Base-by-base conservation (phyloP, 2,797 vertebrate species). In the Siniperca scherzeri region DNA sequence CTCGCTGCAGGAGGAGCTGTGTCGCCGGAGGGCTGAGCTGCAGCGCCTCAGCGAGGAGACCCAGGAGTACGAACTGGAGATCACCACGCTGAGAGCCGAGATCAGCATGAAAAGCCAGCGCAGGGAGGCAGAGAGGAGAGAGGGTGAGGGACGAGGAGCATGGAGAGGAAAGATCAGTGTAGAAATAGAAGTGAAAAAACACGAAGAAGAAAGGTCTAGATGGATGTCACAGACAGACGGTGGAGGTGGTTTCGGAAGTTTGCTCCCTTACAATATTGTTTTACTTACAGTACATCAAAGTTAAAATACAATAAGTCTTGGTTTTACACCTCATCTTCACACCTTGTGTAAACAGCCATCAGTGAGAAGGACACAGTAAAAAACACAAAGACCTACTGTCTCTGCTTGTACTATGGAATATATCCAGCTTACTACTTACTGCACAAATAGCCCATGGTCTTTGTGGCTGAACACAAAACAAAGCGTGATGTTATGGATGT, bases 31-130 rank as follows among this genome's bases (percentile, higher is more conserved):
- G 64, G 96, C 94, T 0, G 96, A 97, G 88, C 95, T 98, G 21
- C 93, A 95, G 27, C 93, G 95, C 16, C 93, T 97, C 81, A 96
- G 95, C 1, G 94, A 93, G 22, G 94, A 97, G 36, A 95, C 95
- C 0, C 94, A 96, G 78, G 97, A 97, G 79, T 97, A 97, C 1
- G 97, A 97, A 90, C 89, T 97, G 93, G 98, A 98, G 93, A 96
- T 97, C 77, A 95, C 96, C 82, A 96, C 96, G 2, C 95, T 98
- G 85, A 96, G 97, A 21, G 96, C 96, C 0, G 97, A 97, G 92
- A 96, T 97, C 87, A 93, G 88, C 85, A 96, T 96, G 96, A 98
- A 97, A 94, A 96, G 91, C 81, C 94, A 95, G 52, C 91, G 92
- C 59, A 93, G 94, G 68, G 92, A 94, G 67, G 94, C 86, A 0